Percentiles rank a stretch among this genome's conserved stretches.
phyloP scores from a whole-genome alignment of 2,888 invertebrate species.

The Tortricodes alternella region DNA sequence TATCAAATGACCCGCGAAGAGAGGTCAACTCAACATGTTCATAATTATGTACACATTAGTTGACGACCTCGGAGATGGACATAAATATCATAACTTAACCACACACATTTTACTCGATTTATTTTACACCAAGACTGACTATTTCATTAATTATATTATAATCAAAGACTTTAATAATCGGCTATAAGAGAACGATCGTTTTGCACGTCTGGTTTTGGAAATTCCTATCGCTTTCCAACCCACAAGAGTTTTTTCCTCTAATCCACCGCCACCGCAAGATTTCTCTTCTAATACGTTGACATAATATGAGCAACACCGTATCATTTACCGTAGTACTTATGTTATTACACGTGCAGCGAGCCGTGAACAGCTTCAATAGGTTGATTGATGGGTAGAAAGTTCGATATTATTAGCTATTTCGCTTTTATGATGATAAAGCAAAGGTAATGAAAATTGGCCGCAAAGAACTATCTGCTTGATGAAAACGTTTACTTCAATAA shows the following conservation, averaged over 20 bases:
- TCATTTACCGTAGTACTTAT: slow-evolving; percentile 35
- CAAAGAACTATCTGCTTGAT: neutral
- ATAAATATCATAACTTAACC: neutral
- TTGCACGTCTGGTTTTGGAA: neutral
- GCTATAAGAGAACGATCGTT: neutral
- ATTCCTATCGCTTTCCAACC: neutral
- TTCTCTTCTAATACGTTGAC: slow-evolving; percentile 53
- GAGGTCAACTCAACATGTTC: slow-evolving; percentile 17
- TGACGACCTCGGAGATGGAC: slow-evolving; percentile 5
- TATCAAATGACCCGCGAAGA: slow-evolving; percentile 19
- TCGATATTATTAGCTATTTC: slow-evolving; percentile 53
- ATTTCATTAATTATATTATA: neutral
- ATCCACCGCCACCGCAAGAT: slow-evolving; percentile 34
- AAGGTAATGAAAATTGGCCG: no score
- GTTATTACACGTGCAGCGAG: slow-evolving; percentile 64
- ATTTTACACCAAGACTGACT: no score
- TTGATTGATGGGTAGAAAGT: slow-evolving; percentile 77
- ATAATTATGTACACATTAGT: slow-evolving; percentile 4
- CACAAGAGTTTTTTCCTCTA: slow-evolving; percentile 10
- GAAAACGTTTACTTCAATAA: no score
- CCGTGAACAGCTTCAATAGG: slow-evolving; percentile 57
- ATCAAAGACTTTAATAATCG: neutral
- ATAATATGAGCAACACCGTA: slow-evolving; percentile 39
- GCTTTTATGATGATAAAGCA: slow-evolving; percentile 9
- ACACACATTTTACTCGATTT: no score